phyloP scores from a whole-genome alignment of 1,140 invertebrate genomes.

The Nephila pilipes region DNA sequence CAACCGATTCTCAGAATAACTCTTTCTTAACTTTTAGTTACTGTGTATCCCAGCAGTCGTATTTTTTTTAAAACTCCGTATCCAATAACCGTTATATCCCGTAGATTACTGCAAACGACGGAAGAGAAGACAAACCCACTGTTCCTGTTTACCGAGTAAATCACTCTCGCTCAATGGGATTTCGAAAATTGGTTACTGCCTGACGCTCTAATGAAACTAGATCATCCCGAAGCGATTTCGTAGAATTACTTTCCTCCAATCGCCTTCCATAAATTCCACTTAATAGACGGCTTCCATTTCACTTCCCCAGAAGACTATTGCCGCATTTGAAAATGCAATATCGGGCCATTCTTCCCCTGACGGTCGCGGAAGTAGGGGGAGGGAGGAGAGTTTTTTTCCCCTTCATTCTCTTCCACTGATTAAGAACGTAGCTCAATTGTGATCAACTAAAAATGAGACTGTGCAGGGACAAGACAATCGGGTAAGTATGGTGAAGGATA shows the following conservation, averaged over 20 bases:
- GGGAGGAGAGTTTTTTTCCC: not conserved
- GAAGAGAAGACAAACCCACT: not conserved
- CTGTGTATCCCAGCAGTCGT: not conserved
- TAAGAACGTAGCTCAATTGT: constrained; percentile 3
- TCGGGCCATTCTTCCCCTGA: not conserved
- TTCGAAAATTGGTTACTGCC: constrained; percentile 29
- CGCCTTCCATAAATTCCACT: constrained; percentile 9
- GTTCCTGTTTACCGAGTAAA: constrained; percentile 7
- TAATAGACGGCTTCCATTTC: constrained; percentile 31
- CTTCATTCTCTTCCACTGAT: not conserved
- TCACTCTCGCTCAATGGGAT: constrained; percentile 9
- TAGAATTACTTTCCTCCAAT: constrained; percentile 3
- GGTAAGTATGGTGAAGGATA: not conserved
- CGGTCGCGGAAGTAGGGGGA: not conserved
- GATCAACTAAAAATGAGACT: not conserved
- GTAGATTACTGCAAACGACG: not conserved
- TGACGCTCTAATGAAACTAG: constrained; percentile 35
- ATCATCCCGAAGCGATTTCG: constrained; percentile 6
- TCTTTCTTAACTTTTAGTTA: not conserved
- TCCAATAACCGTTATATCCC: not conserved
- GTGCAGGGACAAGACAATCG: not conserved
- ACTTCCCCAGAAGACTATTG: not conserved
- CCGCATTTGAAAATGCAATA: constrained; percentile 20
- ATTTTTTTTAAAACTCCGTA: not conserved
- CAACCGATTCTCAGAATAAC: too few relatives aligned